Base-by-base conservation (phyloP, 2,113 vertebrate genomes). In the Entosphenus tridentatus region DNA sequence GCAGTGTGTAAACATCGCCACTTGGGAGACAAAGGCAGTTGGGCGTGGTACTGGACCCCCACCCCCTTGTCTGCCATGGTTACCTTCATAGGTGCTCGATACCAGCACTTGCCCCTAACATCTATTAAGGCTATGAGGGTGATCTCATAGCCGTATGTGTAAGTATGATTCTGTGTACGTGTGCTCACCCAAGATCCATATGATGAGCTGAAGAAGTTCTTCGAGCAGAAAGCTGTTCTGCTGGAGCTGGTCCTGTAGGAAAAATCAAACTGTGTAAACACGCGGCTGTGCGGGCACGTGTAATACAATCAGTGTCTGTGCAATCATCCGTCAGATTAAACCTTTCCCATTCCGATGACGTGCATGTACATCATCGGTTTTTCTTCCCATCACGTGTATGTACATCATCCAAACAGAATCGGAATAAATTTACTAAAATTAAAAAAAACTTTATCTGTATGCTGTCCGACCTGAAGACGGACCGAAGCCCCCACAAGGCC, bases 141-240 rank as follows among this genome's bases (percentile, higher is more conserved):
- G 59, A 65, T 17, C 14, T 65, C 59, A 65, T 14, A 65, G 17
- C 14, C 13, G 72, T n/a, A 2, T 73, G 74, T 74, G 69, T 73
- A 57, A 59, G 72, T 73, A 56, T 39, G 39, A 39, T 39, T 39
- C 39, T 39, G 39, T 39, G 39, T 39, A 39, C 39, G 39, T 39
- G 39, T 68, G 73, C 77, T 80, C 83, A 88, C 93, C 91, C 71
- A 82, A 76, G 72, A 96, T 76, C 73, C 85, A 84, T 68, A 98
- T 93, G 59, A 98, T 78, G 72, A 96, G 80, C 75, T 87, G 87
- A 8, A 96, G 80, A 87, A 98, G 90, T 78, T 96, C 91, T 75
- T 96, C 91, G 72, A 85, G 89, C 77, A 98, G 72, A 65, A 83
- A 79, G 13, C 95, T 96, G 76, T 77, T 87, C 67, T 93, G 89